Conservation (phyloP, 2,797 vertebrate genomes). For the Delichon dasypus region DNA sequence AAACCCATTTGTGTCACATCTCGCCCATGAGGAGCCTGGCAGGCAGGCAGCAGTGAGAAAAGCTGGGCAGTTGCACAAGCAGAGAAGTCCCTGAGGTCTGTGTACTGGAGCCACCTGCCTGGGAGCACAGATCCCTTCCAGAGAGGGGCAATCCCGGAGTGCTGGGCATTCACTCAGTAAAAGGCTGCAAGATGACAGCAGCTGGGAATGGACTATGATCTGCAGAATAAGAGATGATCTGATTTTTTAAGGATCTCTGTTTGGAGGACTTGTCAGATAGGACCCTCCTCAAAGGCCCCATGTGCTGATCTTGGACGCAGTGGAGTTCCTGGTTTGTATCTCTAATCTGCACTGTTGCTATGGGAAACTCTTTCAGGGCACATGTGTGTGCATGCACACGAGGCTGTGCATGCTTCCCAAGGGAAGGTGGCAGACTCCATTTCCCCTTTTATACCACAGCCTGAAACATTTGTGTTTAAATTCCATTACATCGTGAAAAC, state of each 20-base stretch:
- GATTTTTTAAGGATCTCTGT: background rate
- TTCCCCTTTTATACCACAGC: background rate
- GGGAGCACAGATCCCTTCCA: background rate
- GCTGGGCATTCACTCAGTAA: background rate
- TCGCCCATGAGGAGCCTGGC: background rate
- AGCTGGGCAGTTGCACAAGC: background rate
- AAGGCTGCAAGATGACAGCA: background rate
- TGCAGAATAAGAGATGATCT: background rate
- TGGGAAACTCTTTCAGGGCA: background rate
- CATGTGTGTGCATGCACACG: rapidly evolving
- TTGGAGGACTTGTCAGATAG: background rate
- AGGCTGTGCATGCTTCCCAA: background rate
- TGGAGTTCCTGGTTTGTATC: background rate
- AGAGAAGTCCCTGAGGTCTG: background rate
- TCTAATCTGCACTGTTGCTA: background rate
- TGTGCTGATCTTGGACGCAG: background rate
- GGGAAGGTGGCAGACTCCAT: background rate
- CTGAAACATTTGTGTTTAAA: conserved; percentile 29
- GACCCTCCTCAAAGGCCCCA: background rate
- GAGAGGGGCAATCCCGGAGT: background rate
- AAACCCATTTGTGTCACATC: background rate
- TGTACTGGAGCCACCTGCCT: rapidly evolving
- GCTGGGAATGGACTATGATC: background rate
- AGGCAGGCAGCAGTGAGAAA: background rate
- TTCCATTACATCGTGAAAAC: background rate